Evolutionary conservation across 2,797 vertebrate species (phyloP).

Genomic region (Hirundo rustica): DNA sequence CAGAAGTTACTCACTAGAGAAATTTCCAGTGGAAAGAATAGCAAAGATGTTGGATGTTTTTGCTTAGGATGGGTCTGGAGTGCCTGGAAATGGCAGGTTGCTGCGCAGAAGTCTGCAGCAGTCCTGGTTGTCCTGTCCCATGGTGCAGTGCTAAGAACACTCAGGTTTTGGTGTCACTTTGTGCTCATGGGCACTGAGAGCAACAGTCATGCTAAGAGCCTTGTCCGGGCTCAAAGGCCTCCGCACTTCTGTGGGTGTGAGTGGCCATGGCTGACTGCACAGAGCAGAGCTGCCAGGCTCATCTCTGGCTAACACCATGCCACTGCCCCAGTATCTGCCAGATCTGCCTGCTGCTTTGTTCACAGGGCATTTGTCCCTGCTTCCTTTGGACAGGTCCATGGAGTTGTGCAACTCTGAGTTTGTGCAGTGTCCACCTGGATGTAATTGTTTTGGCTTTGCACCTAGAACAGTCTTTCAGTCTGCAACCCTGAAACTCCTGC

Average conservation of each 20-base stretch:
- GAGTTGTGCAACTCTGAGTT: neutral
- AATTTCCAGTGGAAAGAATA: neutral
- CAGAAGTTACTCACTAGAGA: neutral
- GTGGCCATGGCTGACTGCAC: neutral
- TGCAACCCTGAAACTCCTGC: neutral
- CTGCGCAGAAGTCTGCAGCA: neutral
- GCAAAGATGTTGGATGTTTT: neutral
- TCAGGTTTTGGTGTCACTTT: neutral
- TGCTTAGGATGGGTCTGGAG: neutral
- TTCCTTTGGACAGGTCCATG: neutral
- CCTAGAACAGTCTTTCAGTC: neutral
- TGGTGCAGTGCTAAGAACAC: neutral
- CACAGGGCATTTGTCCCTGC: neutral
- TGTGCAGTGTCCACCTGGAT: neutral
- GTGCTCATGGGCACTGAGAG: neutral
- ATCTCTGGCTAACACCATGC: neutral
- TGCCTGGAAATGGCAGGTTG: neutral
- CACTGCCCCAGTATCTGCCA: neutral
- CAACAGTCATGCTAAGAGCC: neutral
- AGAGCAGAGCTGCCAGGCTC: neutral
- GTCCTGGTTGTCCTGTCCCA: neutral
- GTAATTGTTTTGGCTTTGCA: slow-evolving; percentile 24
- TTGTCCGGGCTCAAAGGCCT: neutral
- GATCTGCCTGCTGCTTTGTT: slow-evolving; percentile 2
- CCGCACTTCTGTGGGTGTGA: neutral